Base-by-base conservation (phyloP, 1,140 invertebrate genomes). In the Listronotus bonariensis region DNA sequence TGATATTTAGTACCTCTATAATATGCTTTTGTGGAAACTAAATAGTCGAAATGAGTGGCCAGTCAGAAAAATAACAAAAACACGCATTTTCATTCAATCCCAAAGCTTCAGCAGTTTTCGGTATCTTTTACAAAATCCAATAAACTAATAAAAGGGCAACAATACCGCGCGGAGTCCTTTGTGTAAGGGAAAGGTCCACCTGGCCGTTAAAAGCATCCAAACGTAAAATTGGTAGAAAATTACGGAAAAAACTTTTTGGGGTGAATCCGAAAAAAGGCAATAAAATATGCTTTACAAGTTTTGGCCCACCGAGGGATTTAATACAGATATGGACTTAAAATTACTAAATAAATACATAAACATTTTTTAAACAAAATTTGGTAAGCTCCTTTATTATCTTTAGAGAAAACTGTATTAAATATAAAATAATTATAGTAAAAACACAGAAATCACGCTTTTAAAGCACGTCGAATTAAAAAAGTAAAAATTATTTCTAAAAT, bases 21-120 rank as follows among this genome's bases (percentile, higher is more conserved):
- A 70, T 70, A 54, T 55, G 69, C 57, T 71, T 71, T 68, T 70
- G 67, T 69, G 63, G 69, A 69, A 64, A 71, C 68, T 71, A 69
- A 71, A 69, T 71, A 69, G 64, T 67, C 26, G 48, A 69, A 65
- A 63, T 59, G 68, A 69, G 64, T 67, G 68, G 64, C 65, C 54
- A 51, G 53, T 38, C 18, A 67, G 60, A 38, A 55, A 65, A 59
- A 40, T 34, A 54, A 70, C 55, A 51, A 65, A 57, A 65, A 64
- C 32, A 65, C 38, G 38, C 63, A 57, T 5, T 52, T 49, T 17
- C 55, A 8, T 14, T 7, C 2, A 40, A 49, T 17, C 32, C 54
- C 58, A 58, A 65, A 43, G 63, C 63, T 51, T 52, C 46, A 52
- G 17, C 49, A 68, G 60, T 68, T 64, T 45, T 57, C 51, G 58